Evolutionary conservation across 2,888 invertebrate species (phyloP).

Genomic region (Therioaphis trifolii): DNA sequence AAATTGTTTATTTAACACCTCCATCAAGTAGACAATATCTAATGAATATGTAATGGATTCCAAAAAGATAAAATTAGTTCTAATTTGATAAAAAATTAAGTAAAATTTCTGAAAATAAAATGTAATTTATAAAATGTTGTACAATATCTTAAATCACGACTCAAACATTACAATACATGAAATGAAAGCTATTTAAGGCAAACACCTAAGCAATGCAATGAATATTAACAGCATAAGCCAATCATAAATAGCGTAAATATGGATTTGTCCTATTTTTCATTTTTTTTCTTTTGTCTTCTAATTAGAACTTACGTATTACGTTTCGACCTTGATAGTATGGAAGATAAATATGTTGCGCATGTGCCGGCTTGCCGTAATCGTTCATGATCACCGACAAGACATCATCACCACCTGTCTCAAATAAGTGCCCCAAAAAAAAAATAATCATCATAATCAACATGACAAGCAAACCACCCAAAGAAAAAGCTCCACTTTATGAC

Average conservation of each 20-base stretch:
- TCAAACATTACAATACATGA: constrained; percentile 6
- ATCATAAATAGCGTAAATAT: constrained; percentile 10
- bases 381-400: constrained; percentile 66
- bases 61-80: not conserved
- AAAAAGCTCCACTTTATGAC: constrained; percentile 32
- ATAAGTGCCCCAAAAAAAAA: constrained; percentile 54
- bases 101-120: not conserved
- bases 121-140: not conserved
- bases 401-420: constrained; percentile 67
- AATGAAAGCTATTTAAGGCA: constrained; percentile 39
- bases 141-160: not conserved
- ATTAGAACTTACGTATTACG: constrained; percentile 67
- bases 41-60: not conserved
- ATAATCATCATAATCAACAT: constrained; percentile 49
- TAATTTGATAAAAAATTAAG: not conserved
- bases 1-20: not conserved
- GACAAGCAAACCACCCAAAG: constrained; percentile 31
- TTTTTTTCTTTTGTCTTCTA: constrained; percentile 25
- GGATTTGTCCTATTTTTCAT: constrained; percentile 17
- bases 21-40: not conserved
- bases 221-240: constrained; percentile 19
- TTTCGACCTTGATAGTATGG: constrained; percentile 72
- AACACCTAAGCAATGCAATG: constrained; percentile 28
- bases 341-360: constrained; percentile 72
- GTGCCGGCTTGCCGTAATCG: constrained; percentile 71